Base-by-base conservation (phyloP, 2,797 vertebrate genomes). In the Falco rusticolus region DNA sequence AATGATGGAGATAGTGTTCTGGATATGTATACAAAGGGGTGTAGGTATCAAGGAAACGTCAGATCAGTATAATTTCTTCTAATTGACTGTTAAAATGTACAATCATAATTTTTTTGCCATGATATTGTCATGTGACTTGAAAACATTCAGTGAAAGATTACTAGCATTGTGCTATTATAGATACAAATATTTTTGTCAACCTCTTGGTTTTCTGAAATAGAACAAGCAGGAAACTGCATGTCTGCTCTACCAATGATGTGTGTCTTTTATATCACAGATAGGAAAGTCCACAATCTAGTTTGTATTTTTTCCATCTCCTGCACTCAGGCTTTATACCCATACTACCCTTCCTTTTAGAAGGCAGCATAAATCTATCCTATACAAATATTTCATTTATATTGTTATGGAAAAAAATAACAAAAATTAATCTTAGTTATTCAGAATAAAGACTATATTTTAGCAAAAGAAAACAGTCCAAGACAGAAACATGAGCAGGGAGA, bases 131-230 rank as follows among this genome's bases (percentile, higher is more conserved):
- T 13, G 28, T 63, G 82, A 66, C 63, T 33, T 63, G 28, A 89
- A 81, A 85, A 59, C 13, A 41, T 57, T 85, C 57, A 65, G 6
- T 64, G 47, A 33, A 11, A 70, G 61, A 51, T 82, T 24, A 60
- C 37, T 79, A 34, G 37, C 22, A 4, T 64, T 57, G 33, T 51
- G n/a, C 16, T 51, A 28, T 72, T 51, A 31, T 28, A 28, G 24
- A 51, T 31, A 57, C 20, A 92, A 69, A 68, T 76, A 33, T 34
- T 34, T 85, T 93, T 92, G 31, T 77, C 47, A 87, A 45, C 18
- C 13, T 94, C 33, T 84, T 81, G 82, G 70, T 33, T 78, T 61
- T 66, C 83, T 88, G 74, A 96, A 96, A 94, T 84, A n/a, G 85
- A 81, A 34, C 16, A 65, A 93, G 94, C 61, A 96, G 91, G 84